Percentiles rank a stretch among this genome's conserved stretches.
Conservation (phyloP, 2,888 invertebrate species). For the Oxycera nigricornis region DNA sequence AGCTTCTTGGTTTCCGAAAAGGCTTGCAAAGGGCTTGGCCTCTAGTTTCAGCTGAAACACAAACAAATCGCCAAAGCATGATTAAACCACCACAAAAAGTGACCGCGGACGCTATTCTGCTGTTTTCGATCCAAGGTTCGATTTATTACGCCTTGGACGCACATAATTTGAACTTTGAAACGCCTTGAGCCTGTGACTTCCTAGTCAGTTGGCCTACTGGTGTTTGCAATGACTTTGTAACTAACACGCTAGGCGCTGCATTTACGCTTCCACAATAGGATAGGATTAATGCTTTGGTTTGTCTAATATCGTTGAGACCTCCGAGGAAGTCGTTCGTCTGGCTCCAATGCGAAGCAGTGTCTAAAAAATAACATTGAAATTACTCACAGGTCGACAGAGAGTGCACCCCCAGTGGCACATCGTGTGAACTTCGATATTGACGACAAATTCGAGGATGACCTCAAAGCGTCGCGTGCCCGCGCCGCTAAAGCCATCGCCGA, state of each 20-base stretch:
- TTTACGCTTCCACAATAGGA: not conserved
- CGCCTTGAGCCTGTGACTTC: too few species aligned
- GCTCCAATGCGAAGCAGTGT: too few species aligned
- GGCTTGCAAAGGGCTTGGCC: constrained; percentile 30
- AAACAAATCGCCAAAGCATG: constrained; percentile 1
- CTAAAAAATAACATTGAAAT: not conserved
- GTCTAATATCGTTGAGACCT: not conserved
- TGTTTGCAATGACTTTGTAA: not conserved
- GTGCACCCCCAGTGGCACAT: not conserved
- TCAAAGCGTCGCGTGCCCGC: constrained; percentile 64
- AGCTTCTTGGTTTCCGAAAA: constrained; percentile 34
- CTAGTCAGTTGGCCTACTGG: not conserved
- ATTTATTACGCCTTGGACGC: not conserved
- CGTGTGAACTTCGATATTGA: constrained; percentile 42
- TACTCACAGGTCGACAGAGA: not conserved
- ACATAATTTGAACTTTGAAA: too few species aligned
- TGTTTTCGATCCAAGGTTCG: not conserved
- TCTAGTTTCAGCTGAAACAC: constrained; percentile 16
- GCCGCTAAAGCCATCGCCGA: constrained; percentile 64
- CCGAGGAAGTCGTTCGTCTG: too few species aligned
- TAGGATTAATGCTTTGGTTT: not conserved
- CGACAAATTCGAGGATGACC: constrained; percentile 59
- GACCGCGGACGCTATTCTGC: not conserved
- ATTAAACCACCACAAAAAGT: not conserved
- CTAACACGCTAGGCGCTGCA: not conserved